These are phyloP conservation scores for Entomobrya multifasciata DNA, from an alignment of 2,888 invertebrate species.

Conservation along the genomic window DNA sequence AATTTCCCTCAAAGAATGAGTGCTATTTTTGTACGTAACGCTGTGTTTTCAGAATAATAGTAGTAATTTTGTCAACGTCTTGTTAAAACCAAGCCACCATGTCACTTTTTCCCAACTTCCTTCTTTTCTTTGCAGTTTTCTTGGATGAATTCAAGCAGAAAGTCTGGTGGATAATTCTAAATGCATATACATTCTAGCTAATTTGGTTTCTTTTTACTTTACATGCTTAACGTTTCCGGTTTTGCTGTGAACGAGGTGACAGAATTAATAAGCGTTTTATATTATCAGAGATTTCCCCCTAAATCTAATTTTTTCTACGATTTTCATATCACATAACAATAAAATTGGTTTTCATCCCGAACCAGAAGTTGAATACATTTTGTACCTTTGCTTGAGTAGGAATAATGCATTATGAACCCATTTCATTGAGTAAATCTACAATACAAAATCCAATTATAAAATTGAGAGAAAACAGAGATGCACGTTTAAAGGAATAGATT, in stretches of 20 bases:
- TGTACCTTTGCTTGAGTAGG: no score
- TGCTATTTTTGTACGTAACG: neutral
- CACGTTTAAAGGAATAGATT: neutral
- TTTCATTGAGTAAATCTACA: no score
- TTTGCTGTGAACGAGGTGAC: neutral
- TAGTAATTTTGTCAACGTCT: slow-evolving; percentile 65
- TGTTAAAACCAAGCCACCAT: slow-evolving; percentile 54
- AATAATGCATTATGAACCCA: no score
- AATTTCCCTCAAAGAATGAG: neutral
- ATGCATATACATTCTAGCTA: no score
- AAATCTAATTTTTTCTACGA: neutral
- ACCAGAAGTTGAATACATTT: no score
- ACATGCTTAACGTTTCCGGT: neutral
- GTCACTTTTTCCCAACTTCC: slow-evolving; percentile 40
- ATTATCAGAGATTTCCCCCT: neutral
- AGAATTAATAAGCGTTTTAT: neutral
- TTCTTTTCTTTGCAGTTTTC: neutral
- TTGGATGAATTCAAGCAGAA: no score
- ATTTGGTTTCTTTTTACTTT: neutral
- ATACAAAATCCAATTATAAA: no score
- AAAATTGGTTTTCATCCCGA: no score
- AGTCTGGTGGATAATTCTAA: no score
- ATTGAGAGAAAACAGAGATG: slow-evolving; percentile 4
- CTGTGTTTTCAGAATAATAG: neutral
- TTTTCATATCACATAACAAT: no score